phyloP scores from a whole-genome alignment of 2,888 invertebrate genomes.

The Dynastes hyllus region DNA sequence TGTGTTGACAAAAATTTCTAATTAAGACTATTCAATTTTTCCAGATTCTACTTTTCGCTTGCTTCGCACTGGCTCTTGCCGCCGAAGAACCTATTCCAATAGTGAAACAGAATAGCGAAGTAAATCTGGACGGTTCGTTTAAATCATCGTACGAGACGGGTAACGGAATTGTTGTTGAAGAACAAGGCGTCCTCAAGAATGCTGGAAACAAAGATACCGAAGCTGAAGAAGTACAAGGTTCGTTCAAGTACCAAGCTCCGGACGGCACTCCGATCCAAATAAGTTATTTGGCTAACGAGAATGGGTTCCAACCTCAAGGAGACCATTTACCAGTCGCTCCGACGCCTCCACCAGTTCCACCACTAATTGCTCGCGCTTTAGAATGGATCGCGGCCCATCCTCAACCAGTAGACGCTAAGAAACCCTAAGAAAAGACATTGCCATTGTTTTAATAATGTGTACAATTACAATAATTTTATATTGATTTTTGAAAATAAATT shows the following conservation, averaged over 20 bases:
- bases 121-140: constrained; percentile 72
- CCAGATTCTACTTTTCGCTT: constrained; percentile 60
- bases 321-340: constrained; percentile 69
- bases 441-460: constrained; percentile 4
- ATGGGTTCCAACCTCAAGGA: constrained; percentile 79
- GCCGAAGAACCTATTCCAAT: constrained; percentile 64
- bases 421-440: constrained; percentile 10
- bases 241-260: constrained; percentile 73
- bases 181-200: constrained; percentile 66
- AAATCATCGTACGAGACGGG: constrained; percentile 72
- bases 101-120: constrained; percentile 67
- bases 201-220: constrained; percentile 63
- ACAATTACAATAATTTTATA: background rate
- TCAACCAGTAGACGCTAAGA: constrained; percentile 50
- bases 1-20: background rate
- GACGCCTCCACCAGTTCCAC: constrained; percentile 80
- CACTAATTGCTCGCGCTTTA: constrained; percentile 80
- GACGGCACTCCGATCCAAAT: constrained; percentile 65
- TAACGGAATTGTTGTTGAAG: constrained; percentile 72
- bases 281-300: constrained; percentile 75
- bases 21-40: background rate
- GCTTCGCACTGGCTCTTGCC: constrained; percentile 60
- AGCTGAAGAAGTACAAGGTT: constrained; percentile 70
- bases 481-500: constrained; percentile 4
- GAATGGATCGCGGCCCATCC: constrained; percentile 79